Conservation (phyloP, 2,113 vertebrate species). For the Sinocyclocheilus maitianheensis region DNA sequence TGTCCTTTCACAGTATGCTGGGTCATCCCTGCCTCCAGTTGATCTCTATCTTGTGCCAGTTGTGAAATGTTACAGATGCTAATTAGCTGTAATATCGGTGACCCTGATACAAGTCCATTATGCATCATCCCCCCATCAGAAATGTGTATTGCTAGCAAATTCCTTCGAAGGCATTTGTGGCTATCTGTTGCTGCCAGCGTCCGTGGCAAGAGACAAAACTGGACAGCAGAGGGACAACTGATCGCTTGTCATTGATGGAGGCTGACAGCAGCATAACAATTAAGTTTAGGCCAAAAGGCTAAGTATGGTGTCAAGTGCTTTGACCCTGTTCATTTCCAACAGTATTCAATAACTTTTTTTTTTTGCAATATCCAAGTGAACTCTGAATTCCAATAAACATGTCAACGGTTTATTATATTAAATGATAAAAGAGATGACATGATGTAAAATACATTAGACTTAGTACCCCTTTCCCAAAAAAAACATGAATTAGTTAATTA, state of each 20-base stretch:
- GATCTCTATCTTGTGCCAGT: conserved; percentile 29
- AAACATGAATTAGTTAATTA: not conserved
- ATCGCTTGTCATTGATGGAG: conserved; percentile 20
- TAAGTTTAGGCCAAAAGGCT: conserved; percentile 22
- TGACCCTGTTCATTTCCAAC: not conserved
- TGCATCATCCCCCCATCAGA: conserved; percentile 5
- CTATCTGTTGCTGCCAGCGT: conserved; percentile 13
- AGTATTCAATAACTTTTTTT: not conserved
- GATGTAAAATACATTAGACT: conserved; percentile 14
- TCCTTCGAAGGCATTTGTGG: conserved; percentile 11
- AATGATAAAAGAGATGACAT: not conserved
- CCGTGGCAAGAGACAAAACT: not conserved
- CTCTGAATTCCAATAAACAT: not conserved
- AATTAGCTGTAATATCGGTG: conserved; percentile 37
- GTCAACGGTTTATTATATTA: not conserved
- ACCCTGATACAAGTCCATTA: conserved; percentile 11
- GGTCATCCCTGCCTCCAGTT: conserved; percentile 28
- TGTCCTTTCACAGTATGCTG: conserved; percentile 30
- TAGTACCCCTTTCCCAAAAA: not conserved
- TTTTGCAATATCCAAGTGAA: not conserved
- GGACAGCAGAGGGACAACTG: conserved; percentile 7
- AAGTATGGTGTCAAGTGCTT: conserved; percentile 23
- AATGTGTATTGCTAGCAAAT: conserved; percentile 4
- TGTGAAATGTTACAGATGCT: conserved; percentile 36
- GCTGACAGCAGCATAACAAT: conserved; percentile 29